phyloP scores from a whole-genome alignment of 1,140 invertebrate genomes.

The Papilio dardanus region DNA sequence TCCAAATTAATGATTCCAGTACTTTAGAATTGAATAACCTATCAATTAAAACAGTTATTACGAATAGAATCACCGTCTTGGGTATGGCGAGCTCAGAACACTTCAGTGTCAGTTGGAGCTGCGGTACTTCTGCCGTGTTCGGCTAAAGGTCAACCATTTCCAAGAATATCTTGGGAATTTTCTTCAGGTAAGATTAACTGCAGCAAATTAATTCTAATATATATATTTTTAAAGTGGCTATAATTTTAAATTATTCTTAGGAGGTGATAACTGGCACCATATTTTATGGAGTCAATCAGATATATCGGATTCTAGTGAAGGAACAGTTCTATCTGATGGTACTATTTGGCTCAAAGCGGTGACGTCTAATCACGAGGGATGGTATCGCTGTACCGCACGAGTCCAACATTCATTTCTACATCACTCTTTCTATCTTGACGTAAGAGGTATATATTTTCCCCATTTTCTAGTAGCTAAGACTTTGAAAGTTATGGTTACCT shows the following conservation, averaged over 20 bases:
- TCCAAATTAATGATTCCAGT: not conserved
- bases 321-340: constrained; percentile 68
- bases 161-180: constrained; percentile 75
- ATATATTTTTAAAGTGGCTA: not conserved
- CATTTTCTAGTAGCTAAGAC: too few relatives aligned
- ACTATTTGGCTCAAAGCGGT: constrained; percentile 83
- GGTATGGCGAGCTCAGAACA: constrained; percentile 77
- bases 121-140: constrained; percentile 73
- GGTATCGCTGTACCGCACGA: constrained; percentile 92
- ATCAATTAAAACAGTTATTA: constrained; percentile 74
- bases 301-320: constrained; percentile 57
- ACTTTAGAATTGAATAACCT: constrained; percentile 49
- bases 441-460: constrained; percentile 85
- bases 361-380: constrained; percentile 88
- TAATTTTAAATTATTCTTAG: constrained; percentile 43
- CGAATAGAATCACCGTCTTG: constrained; percentile 70
- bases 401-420: constrained; percentile 90
- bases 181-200: constrained; percentile 58
- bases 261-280: constrained; percentile 75
- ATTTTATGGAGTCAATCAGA: constrained; percentile 72
- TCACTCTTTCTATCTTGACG: constrained; percentile 89
- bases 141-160: constrained; percentile 72
- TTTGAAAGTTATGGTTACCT: not conserved
- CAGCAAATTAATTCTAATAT: not conserved
- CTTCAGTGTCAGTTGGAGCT: constrained; percentile 73